A percentile compares a stretch with the other conserved stretches of the same genome.
Conservation (phyloP, 2,113 vertebrate genomes). For the Corythaixoides concolor region DNA sequence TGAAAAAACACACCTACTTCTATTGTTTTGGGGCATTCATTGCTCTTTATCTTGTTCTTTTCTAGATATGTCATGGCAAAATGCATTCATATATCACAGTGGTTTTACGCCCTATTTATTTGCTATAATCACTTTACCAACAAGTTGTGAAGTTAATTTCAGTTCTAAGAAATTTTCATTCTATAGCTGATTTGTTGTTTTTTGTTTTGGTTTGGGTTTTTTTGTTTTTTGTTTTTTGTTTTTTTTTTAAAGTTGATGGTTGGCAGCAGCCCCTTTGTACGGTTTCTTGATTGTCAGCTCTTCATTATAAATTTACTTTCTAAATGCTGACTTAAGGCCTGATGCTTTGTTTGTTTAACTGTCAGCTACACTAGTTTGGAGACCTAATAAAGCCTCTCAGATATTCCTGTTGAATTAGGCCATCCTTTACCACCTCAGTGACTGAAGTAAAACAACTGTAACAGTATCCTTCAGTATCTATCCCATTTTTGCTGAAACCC, state of each 20-base stretch:
- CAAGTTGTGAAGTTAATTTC: slow-evolving; percentile 18
- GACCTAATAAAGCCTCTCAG: slow-evolving; percentile 59
- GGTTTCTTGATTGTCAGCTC: slow-evolving; percentile 32
- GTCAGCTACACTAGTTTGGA: slow-evolving; percentile 46
- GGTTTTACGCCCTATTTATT: neutral
- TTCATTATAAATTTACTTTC: slow-evolving; percentile 65
- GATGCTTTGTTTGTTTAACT: slow-evolving; percentile 62
- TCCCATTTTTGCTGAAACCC: neutral
- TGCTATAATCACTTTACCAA: neutral
- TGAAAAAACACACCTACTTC: neutral
- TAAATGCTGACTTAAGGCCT: slow-evolving; percentile 62
- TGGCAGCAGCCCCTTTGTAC: slow-evolving; percentile 39
- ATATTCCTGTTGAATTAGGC: slow-evolving; percentile 61
- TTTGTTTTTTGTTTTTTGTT: too few relatives aligned
- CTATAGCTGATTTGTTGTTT: neutral
- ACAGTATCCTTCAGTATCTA: neutral
- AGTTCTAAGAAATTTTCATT: neutral
- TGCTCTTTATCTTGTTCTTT: neutral
- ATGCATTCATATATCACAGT: neutral
- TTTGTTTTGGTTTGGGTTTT: too few relatives aligned
- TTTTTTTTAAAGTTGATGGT: neutral
- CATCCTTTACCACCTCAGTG: slow-evolving; percentile 25
- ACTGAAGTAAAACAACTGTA: neutral
- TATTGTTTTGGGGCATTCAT: neutral
- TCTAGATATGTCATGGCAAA: neutral